Percentiles rank a stretch among this genome's conserved stretches.
Evolutionary conservation across 2,113 vertebrate genomes (phyloP).

Genomic region (Cebidichthys violaceus): DNA sequence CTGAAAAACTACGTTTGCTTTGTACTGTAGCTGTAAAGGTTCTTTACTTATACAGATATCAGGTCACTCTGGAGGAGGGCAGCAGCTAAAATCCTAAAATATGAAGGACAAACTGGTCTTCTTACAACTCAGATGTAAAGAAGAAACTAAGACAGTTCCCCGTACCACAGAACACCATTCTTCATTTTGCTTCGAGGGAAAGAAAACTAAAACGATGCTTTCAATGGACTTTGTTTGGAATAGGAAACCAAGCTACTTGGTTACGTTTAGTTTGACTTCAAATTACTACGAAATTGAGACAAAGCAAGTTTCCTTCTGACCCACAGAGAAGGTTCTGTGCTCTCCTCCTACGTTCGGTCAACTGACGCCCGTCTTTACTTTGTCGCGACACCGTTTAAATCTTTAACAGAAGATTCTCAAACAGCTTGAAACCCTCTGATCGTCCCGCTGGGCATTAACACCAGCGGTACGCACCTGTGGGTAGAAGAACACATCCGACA

Average conservation of each 20-base stretch:
- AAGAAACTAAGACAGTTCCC: not conserved
- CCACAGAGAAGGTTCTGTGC: conserved; percentile 3
- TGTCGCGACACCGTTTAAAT: conserved; percentile 16
- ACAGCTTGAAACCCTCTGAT: no score
- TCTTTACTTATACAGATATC: not conserved
- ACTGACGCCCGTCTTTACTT: no score
- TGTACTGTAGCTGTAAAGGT: not conserved
- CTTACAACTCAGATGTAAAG: not conserved
- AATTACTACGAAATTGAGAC: no score
- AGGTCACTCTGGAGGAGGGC: not conserved
- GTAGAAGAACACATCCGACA: not conserved
- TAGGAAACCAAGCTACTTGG: no score
- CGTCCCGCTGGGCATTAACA: no score
- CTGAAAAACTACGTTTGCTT: not conserved
- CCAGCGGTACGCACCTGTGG: no score
- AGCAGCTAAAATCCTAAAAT: not conserved
- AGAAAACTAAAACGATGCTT: no score
- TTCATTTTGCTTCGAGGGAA: no score
- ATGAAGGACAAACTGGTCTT: not conserved
- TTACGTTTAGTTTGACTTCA: no score
- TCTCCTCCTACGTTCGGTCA: conserved; percentile 10
- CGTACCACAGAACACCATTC: no score
- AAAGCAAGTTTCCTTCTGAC: not conserved
- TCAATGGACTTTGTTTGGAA: no score
- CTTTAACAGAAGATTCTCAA: not conserved